A percentile compares a stretch with the other conserved stretches of the same genome.
These are phyloP conservation scores for Liopterus haemorrhoidalis DNA, from an alignment of 2,888 invertebrate genomes.

Conservation along the genomic window DNA sequence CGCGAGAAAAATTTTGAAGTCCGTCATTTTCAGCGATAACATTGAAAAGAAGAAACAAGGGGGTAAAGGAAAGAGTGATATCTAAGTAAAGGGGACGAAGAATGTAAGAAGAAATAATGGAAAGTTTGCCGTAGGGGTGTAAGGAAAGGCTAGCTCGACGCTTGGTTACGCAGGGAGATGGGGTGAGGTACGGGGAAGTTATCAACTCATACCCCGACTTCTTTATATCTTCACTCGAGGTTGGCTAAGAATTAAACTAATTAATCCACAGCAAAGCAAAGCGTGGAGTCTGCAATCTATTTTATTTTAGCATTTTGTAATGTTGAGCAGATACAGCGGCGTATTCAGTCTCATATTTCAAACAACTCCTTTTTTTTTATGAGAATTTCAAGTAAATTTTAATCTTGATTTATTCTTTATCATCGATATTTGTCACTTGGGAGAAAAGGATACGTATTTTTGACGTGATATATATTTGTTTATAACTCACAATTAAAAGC, in stretches of 20 bases:
- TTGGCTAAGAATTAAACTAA: constrained; percentile 41
- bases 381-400: too few species aligned
- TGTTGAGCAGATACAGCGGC: constrained; percentile 26
- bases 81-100: neutral
- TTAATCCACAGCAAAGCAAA: constrained; percentile 39
- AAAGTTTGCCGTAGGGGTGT: constrained; percentile 13
- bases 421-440: too few species aligned
- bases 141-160: constrained; percentile 8
- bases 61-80: constrained; percentile 6
- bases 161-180: neutral
- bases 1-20: too few species aligned
- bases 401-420: too few species aligned
- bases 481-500: too few species aligned
- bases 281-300: constrained; percentile 38
- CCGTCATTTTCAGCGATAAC: constrained; percentile 22
- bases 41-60: constrained; percentile 24
- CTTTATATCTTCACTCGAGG: constrained; percentile 34
- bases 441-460: too few species aligned
- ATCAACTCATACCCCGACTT: constrained; percentile 27
- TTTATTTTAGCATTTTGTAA: constrained; percentile 39
- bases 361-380: too few species aligned
- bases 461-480: too few species aligned
- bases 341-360: constrained; percentile 13
- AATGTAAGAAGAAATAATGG: constrained; percentile 18
- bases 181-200: neutral